These are phyloP conservation scores for Cerceris ruficornis DNA, from an alignment of 2,888 invertebrate genomes.

Conservation along the genomic window DNA sequence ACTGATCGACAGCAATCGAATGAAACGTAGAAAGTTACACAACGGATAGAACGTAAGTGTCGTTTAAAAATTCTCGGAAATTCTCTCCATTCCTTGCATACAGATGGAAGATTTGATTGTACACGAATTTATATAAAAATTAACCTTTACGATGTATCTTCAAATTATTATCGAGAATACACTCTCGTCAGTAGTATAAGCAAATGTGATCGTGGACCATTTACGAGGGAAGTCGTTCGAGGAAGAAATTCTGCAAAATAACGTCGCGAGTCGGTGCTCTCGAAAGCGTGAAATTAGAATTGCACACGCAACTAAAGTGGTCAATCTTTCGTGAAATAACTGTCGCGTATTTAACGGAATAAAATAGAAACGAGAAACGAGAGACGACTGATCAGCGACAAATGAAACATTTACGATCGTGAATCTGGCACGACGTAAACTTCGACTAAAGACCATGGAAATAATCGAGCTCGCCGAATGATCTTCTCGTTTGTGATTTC, in stretches of 20 bases:
- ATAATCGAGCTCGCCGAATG: slow-evolving; percentile 5
- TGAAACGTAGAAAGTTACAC: background rate
- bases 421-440: slow-evolving; percentile 8
- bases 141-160: too few relatives aligned
- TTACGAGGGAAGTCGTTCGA: background rate
- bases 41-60: background rate
- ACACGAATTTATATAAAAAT: too few relatives aligned
- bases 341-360: too few relatives aligned
- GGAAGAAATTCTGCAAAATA: too few relatives aligned
- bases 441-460: slow-evolving; percentile 25
- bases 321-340: background rate
- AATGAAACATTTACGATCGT: slow-evolving; percentile 34
- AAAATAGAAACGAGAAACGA: background rate
- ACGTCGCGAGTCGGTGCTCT: too few relatives aligned
- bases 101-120: too few relatives aligned
- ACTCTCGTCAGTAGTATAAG: slow-evolving; percentile 32
- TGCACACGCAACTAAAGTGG: background rate
- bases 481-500: slow-evolving; percentile 18
- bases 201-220: slow-evolving; percentile 30
- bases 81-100: too few relatives aligned
- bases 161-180: background rate
- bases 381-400: slow-evolving; percentile 14
- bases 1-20: background rate
- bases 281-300: background rate
- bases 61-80: too few relatives aligned